These are phyloP conservation scores for Endomychus coccineus DNA, from an alignment of 2,888 invertebrate genomes.

Conservation along the genomic window DNA sequence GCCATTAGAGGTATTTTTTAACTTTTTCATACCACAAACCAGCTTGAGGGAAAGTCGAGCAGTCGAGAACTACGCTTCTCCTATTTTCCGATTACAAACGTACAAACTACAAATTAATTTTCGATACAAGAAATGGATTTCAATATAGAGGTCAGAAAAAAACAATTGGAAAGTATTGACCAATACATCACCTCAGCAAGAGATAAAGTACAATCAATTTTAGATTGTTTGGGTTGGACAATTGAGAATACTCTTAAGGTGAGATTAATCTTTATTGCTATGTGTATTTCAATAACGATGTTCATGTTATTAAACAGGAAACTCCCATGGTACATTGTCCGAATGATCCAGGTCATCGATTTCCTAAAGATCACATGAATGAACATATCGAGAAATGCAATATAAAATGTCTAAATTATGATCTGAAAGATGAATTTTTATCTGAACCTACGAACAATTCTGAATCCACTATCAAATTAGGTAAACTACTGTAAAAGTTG, in stretches of 20 bases:
- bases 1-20: too few species aligned
- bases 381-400: constrained; percentile 45
- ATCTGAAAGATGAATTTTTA: constrained; percentile 41
- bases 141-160: constrained; percentile 40
- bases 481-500: constrained; percentile 26
- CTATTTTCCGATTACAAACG: too few species aligned
- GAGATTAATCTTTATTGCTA: constrained; percentile 8
- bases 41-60: too few species aligned
- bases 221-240: constrained; percentile 37
- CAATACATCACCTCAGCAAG: constrained; percentile 39
- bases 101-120: too few species aligned
- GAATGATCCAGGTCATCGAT: constrained; percentile 43
- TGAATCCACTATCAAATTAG: constrained; percentile 36
- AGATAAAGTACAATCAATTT: constrained; percentile 35
- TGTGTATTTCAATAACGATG: neutral
- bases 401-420: constrained; percentile 46
- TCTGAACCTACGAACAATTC: constrained; percentile 39
- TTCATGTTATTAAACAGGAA: constrained; percentile 4
- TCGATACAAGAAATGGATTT: constrained; percentile 41
- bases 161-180: constrained; percentile 40
- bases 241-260: constrained; percentile 34
- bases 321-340: constrained; percentile 37
- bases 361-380: constrained; percentile 40
- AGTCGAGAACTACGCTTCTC: too few species aligned
- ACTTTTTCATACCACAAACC: too few species aligned